Evolutionary conservation across 92 coral and sea anemone genomes (phyloP).

Genomic region (Hydrozoanthus gracilis): DNA sequence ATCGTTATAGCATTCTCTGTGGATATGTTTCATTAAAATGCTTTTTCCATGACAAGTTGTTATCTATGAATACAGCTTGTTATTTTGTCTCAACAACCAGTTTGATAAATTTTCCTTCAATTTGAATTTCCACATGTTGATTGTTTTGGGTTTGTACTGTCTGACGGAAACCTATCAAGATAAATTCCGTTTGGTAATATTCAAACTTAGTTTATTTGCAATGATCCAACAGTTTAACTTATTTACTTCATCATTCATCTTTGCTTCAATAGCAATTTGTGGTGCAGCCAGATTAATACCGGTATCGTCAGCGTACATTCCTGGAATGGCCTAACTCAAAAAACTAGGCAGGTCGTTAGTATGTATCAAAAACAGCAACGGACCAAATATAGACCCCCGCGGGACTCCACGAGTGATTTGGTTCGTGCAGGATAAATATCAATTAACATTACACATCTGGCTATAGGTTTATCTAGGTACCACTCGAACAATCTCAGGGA

Average conservation of each 20-base stretch:
- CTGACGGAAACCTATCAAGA: not conserved
- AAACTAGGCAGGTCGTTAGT: too few relatives aligned
- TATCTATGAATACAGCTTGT: too few relatives aligned
- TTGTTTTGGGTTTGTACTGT: not conserved
- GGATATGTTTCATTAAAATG: too few relatives aligned
- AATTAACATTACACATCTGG: slow-evolving; percentile 37
- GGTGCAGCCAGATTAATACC: too few relatives aligned
- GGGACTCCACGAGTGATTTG: slow-evolving; percentile 26
- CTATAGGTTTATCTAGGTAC: slow-evolving; percentile 23
- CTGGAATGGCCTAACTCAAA: too few relatives aligned
- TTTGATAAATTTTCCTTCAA: not conserved
- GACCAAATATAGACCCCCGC: not conserved
- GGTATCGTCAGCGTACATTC: too few relatives aligned
- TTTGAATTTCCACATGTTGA: slow-evolving; percentile 1
- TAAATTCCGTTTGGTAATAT: not conserved
- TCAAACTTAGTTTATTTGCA: not conserved
- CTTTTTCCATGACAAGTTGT: too few relatives aligned
- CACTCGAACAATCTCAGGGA: slow-evolving; percentile 31
- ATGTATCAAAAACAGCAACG: too few relatives aligned
- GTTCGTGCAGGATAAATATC: slow-evolving; percentile 9
- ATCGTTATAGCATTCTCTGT: too few relatives aligned
- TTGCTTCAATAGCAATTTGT: not conserved
- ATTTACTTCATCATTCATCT: not conserved
- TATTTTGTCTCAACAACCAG: not conserved
- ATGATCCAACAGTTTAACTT: not conserved